Conservation (phyloP, 35 echinoderm and acorn worm genomes). For the Ophiothrix spiculata region DNA sequence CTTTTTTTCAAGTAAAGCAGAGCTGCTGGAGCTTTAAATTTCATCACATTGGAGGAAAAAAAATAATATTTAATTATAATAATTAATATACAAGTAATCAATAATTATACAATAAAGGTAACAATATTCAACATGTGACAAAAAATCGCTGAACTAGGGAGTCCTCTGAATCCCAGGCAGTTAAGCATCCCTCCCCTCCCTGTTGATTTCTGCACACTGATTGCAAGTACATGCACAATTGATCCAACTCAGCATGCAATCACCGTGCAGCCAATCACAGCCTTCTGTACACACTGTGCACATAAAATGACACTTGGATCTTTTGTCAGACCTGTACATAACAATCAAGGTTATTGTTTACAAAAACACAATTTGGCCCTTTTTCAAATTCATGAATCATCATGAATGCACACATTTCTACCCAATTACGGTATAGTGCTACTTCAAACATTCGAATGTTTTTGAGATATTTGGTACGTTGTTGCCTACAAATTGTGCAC, state of each 20-base stretch:
- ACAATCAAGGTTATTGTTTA: constrained; percentile 6
- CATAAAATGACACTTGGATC: neutral
- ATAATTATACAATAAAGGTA: constrained; percentile 10
- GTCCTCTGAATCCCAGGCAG: neutral
- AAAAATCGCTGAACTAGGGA: neutral
- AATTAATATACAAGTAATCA: constrained; percentile 16
- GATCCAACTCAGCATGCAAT: no score
- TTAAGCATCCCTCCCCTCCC: neutral
- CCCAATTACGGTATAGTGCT: no score
- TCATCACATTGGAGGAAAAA: neutral
- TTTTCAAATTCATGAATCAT: neutral
- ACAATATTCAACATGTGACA: constrained; percentile 2
- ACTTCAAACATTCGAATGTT: no score
- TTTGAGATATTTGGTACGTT: no score
- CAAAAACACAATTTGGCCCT: constrained; percentile 3
- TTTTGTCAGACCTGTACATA: neutral
- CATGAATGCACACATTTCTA: no score
- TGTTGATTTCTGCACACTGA: neutral
- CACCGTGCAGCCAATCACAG: neutral
- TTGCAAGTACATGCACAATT: no score
- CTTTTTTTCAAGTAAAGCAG: neutral
- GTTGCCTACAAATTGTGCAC: no score
- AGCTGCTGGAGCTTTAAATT: neutral
- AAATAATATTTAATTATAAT: neutral
- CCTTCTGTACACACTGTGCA: neutral